phyloP scores from a whole-genome alignment of 2,888 invertebrate genomes.

The Unio pictorum region DNA sequence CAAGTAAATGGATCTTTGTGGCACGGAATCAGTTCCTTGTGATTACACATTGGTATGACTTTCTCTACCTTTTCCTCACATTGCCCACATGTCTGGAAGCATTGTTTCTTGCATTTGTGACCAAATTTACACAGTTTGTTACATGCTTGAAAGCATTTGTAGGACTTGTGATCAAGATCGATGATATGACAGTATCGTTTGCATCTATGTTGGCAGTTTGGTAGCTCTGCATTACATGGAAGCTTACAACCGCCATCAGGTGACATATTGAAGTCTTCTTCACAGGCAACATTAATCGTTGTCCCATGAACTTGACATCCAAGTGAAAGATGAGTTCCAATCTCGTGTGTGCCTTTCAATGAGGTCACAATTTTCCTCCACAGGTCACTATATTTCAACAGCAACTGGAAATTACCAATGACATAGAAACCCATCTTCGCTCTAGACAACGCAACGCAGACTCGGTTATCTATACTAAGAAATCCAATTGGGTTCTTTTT shows the following conservation, averaged over 20 bases:
- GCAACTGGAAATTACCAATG: slow-evolving; percentile 62
- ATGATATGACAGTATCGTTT: slow-evolving; percentile 15
- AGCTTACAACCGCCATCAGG: slow-evolving; percentile 53
- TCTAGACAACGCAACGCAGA: slow-evolving; percentile 69
- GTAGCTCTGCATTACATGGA: slow-evolving; percentile 38
- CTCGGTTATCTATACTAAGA: slow-evolving; percentile 58
- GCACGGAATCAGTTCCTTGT: slow-evolving; percentile 8
- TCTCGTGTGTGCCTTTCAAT: slow-evolving; percentile 17
- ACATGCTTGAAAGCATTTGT: slow-evolving; percentile 10
- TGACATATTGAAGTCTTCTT: slow-evolving; percentile 42
- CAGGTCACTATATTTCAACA: slow-evolving; percentile 32
- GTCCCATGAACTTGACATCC: slow-evolving; percentile 53
- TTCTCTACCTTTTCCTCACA: slow-evolving; percentile 13
- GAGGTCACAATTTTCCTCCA: slow-evolving; percentile 35
- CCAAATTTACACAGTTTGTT: slow-evolving; percentile 1
- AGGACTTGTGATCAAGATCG: slow-evolving; percentile 13
- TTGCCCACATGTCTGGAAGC: slow-evolving; percentile 7
- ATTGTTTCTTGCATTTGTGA: slow-evolving; percentile 5
- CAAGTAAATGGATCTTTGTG: not conserved
- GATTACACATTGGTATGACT: slow-evolving; percentile 10
- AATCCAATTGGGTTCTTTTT: slow-evolving; percentile 61
- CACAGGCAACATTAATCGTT: slow-evolving; percentile 12
- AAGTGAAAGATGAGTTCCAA: slow-evolving; percentile 33
- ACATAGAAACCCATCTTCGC: slow-evolving; percentile 68
- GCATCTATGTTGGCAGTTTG: slow-evolving; percentile 35